Evolutionary conservation across 2,888 invertebrate species (phyloP).

Genomic region (Ophion costatus): DNA sequence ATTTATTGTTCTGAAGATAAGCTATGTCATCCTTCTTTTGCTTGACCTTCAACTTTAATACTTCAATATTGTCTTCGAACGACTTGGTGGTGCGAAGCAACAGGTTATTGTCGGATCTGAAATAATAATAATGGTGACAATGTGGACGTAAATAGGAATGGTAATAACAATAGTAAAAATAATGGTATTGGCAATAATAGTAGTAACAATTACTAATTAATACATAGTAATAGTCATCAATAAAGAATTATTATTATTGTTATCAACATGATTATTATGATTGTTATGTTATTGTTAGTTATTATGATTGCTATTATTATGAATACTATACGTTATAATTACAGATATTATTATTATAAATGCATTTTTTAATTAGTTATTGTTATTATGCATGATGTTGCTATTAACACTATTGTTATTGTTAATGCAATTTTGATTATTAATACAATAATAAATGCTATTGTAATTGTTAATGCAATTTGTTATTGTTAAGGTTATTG

Average conservation of each 20-base stretch:
- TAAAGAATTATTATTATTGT: background rate
- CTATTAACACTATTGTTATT: no score
- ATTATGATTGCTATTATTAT: no score
- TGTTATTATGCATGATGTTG: no score
- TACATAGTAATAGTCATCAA: background rate
- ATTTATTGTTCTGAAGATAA: slow-evolving; percentile 50
- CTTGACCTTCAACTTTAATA: slow-evolving; percentile 50
- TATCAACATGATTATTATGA: no score
- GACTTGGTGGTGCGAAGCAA: slow-evolving; percentile 52
- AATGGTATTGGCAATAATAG: background rate
- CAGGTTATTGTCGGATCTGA: slow-evolving; percentile 39
- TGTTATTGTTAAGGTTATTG: no score
- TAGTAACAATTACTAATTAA: background rate
- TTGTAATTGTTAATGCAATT: no score
- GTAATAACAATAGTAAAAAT: background rate
- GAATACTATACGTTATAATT: no score
- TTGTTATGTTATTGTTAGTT: no score
- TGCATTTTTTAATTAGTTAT: no score
- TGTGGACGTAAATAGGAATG: slow-evolving; percentile 16
- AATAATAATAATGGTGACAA: slow-evolving; percentile 10
- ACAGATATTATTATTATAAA: no score
- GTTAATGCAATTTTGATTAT: no score
- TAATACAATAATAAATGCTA: no score
- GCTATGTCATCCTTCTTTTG: slow-evolving; percentile 54
- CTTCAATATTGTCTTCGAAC: slow-evolving; percentile 43